Evolutionary conservation across 2,113 vertebrate species (phyloP).

Genomic region (Toxotes chatareus): DNA sequence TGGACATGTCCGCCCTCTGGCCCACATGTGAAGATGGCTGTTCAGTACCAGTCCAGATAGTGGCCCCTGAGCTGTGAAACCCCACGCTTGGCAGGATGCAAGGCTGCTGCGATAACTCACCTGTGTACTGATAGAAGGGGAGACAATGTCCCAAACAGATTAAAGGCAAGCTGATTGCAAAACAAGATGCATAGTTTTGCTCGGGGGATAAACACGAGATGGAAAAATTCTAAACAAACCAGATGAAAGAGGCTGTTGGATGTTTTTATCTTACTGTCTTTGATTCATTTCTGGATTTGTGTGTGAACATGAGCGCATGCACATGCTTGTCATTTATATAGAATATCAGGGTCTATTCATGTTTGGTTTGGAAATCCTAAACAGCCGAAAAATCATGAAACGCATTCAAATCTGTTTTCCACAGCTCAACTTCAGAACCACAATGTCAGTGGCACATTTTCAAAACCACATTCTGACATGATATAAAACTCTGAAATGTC

Average conservation of each 20-base stretch:
- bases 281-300: conserved; percentile 66
- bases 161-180: conserved; percentile 71
- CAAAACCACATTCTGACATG: conserved; percentile 67
- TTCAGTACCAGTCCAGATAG: conserved; percentile 71
- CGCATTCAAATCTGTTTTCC: conserved; percentile 57
- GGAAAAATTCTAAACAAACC: conserved; percentile 69
- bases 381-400: conserved; percentile 15
- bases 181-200: conserved; percentile 75
- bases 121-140: conserved; percentile 75
- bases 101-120: conserved; percentile 77
- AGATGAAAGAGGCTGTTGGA: conserved; percentile 72
- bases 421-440: conserved; percentile 40
- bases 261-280: conserved; percentile 68
- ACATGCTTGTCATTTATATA: conserved; percentile 63
- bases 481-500: conserved; percentile 71
- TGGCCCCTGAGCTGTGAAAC: conserved; percentile 82
- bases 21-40: conserved; percentile 70
- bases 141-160: conserved; percentile 80
- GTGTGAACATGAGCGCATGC: conserved; percentile 30
- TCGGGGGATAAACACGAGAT: conserved; percentile 72
- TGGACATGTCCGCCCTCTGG: conserved; percentile 60
- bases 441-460: conserved; percentile 59
- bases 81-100: conserved; percentile 80
- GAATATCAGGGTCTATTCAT: conserved; percentile 65
- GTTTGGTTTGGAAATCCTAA: conserved; percentile 58